Evolutionary conservation across 1,140 invertebrate genomes (phyloP).

Genomic region (Procambarus virginalis): DNA sequence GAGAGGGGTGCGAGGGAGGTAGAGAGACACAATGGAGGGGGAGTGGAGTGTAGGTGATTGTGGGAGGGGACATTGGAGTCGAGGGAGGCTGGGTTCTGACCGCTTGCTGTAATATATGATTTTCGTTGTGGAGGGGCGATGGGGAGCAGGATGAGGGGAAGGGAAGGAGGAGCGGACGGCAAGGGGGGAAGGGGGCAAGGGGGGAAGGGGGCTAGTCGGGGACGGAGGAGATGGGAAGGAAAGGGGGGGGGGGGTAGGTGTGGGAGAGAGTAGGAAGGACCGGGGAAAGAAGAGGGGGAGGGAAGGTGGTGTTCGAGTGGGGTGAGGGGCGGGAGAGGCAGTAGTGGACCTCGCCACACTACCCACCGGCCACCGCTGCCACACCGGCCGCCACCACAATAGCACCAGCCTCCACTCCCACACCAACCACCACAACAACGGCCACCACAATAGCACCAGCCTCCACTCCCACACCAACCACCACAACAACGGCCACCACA

Average conservation of each 20-base stretch:
- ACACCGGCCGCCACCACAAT: neutral
- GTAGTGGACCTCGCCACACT: slow-evolving; percentile 12
- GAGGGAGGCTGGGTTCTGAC: no score
- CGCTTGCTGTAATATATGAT: no score
- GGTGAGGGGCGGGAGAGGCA: slow-evolving; percentile 6
- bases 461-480: neutral
- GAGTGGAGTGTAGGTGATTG: no score
- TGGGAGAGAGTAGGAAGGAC: no score
- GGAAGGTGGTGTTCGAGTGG: no score
- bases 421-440: neutral
- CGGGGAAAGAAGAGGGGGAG: no score
- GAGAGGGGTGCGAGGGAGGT: neutral
- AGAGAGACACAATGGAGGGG: neutral
- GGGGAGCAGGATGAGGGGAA: neutral
- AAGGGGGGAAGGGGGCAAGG: neutral
- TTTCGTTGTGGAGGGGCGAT: no score
- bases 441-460: neutral
- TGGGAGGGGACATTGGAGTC: no score
- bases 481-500: neutral
- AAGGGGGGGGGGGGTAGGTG: no score
- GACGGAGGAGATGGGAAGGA: no score
- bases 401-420: neutral
- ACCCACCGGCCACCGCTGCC: neutral
- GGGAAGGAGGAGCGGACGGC: neutral
- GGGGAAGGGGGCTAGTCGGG: no score